These are phyloP conservation scores for Cnemophilus loriae DNA, from an alignment of 2,113 vertebrate species.

Conservation along the genomic window DNA sequence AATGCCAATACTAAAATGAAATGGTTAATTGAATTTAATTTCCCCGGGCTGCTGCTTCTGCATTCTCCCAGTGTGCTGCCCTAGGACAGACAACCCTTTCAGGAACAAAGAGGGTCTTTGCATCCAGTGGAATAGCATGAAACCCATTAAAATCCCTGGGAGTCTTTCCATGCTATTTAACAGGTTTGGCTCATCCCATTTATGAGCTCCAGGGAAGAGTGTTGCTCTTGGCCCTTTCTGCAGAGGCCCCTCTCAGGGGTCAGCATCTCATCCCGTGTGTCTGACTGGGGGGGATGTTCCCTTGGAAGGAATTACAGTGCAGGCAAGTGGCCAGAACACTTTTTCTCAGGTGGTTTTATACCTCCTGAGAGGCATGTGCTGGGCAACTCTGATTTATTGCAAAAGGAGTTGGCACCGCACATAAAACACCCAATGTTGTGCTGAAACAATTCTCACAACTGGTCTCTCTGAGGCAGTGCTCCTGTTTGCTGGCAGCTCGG, in stretches of 20 bases:
- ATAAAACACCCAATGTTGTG: not conserved
- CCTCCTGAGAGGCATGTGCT: not conserved
- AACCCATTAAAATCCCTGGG: not conserved
- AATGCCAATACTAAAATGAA: not conserved
- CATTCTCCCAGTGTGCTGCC: not conserved
- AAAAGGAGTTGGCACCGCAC: not conserved
- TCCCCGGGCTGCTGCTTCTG: not conserved
- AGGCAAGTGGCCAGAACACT: not conserved
- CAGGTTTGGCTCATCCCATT: not conserved
- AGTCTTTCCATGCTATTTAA: not conserved
- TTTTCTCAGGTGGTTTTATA: slow-evolving; percentile 18
- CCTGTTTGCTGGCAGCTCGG: not conserved
- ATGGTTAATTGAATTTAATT: not conserved
- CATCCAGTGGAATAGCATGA: not conserved
- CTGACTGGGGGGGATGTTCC: not conserved
- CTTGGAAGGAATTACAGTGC: not conserved
- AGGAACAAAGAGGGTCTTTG: not conserved
- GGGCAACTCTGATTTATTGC: not conserved
- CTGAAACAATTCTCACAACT: not conserved
- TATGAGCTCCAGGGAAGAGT: not conserved
- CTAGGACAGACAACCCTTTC: not conserved
- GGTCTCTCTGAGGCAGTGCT: not conserved
- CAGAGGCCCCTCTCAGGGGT: not conserved
- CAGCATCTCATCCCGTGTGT: fast-evolving
- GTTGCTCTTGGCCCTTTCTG: not conserved